A percentile compares a stretch with the other conserved stretches of the same genome.
phyloP scores from a whole-genome alignment of 2,888 invertebrate species.

The Malacosoma neustria region DNA sequence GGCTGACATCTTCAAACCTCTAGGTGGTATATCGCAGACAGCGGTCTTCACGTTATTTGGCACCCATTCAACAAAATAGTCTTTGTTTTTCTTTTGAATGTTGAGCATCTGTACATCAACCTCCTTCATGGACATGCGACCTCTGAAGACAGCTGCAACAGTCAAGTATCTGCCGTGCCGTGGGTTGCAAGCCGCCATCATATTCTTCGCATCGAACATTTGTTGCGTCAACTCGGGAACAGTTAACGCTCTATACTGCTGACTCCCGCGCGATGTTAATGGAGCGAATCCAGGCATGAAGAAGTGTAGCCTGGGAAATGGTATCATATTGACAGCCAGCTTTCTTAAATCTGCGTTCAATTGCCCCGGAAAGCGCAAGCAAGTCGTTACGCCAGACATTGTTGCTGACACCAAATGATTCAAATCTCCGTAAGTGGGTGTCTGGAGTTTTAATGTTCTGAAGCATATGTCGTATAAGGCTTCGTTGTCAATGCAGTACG shows the following conservation, averaged over 20 bases:
- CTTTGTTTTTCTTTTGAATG: conserved; percentile 85
- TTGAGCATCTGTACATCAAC: conserved; percentile 87
- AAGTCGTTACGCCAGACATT: conserved; percentile 64
- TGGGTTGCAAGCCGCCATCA: conserved; percentile 97
- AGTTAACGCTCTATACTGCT: conserved; percentile 89
- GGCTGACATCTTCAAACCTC: conserved; percentile 86
- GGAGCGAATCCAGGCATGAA: conserved; percentile 78
- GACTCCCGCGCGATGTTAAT: conserved; percentile 86
- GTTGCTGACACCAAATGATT: conserved; percentile 70
- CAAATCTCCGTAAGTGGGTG: conserved; percentile 85
- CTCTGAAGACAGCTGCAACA: conserved; percentile 91
- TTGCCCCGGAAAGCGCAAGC: conserved; percentile 56
- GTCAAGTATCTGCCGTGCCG: conserved; percentile 91
- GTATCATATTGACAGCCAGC: conserved; percentile 69
- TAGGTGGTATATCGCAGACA: conserved; percentile 85
- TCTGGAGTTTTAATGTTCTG: conserved; percentile 82
- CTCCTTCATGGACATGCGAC: conserved; percentile 95
- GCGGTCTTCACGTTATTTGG: conserved; percentile 88
- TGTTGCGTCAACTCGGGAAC: conserved; percentile 93
- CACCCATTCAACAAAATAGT: conserved; percentile 88
- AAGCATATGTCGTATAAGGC: conserved; percentile 87
- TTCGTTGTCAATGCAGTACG: conserved; percentile 85
- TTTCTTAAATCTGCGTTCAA: conserved; percentile 82
- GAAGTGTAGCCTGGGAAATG: conserved; percentile 82
- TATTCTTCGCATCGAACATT: conserved; percentile 95